These are phyloP conservation scores for Mimachlamys varia DNA, from an alignment of 2,888 invertebrate species.

Conservation along the genomic window DNA sequence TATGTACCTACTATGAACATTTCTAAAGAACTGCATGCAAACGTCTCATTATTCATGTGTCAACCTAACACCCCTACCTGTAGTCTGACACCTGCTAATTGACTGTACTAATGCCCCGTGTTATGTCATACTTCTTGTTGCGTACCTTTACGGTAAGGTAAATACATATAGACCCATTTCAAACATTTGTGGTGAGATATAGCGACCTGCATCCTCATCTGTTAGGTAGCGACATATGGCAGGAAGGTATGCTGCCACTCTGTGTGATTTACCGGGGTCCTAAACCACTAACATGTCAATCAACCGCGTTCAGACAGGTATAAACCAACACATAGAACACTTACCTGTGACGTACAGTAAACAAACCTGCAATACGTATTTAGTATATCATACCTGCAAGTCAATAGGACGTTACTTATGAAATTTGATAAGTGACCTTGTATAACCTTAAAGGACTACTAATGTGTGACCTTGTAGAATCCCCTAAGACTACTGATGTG, in stretches of 20 bases:
- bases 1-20: too few relatives aligned
- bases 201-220: neutral
- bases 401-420: too few relatives aligned
- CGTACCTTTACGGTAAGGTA: neutral
- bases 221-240: conserved; percentile 18
- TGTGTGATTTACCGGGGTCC: neutral
- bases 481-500: too few relatives aligned
- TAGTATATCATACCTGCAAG: too few relatives aligned
- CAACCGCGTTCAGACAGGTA: neutral
- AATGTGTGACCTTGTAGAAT: too few relatives aligned
- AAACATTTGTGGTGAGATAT: neutral
- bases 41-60: neutral
- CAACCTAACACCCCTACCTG: neutral
- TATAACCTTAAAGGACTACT: too few relatives aligned
- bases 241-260: neutral
- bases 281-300: neutral
- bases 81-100: neutral
- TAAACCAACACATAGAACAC: neutral
- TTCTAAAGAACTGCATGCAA: too few relatives aligned
- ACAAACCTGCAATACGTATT: too few relatives aligned
- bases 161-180: neutral
- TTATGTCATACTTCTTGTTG: neutral
- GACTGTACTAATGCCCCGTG: neutral
- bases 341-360: too few relatives aligned
- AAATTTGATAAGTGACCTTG: too few relatives aligned